Base-by-base conservation (phyloP, 1,140 invertebrate genomes). In the Galendromus occidentalis region DNA sequence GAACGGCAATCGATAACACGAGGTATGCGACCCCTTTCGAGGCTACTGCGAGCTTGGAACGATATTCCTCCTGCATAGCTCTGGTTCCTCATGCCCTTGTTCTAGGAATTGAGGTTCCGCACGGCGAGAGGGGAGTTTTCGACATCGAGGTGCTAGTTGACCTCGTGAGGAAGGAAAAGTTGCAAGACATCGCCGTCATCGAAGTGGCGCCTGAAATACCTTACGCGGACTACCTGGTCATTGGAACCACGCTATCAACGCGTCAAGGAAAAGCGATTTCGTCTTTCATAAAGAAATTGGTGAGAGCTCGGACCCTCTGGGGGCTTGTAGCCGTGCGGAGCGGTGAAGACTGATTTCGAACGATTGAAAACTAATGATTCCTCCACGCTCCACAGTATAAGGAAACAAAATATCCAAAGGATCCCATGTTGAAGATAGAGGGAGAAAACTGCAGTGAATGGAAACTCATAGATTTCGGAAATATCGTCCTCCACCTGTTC, bases 401-500 rank as follows among this genome's bases (percentile, higher is more conserved):
- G 68, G 66, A 64, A 73, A 82, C 78, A 64, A 68, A 79, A 64
- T 72, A 75, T 64, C 39, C 65, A 12, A 76, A 71, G 44, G 90
- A 93, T 75, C 68, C 74, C 25, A 77, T 86, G 69, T 84, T 88
- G 1, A 81, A 78, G 69, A 80, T 91, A 68, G 87, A 91, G 79
- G 88, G 88, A 25, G 78, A 83, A 73, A 76, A 80, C 64, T 83
- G 81, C 47, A 77, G 79, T 42, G 83, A 90, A 69, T 96, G 91
- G 91, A 80, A 89, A 70, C 88, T 89, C 41, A 72, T 95, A 72
- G 91, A 95, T 80, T 80, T 95, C 78, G 76, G 77, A 64, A 93
- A 94, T 73, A 93, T 95, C 69, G 85, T 84, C 1, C 72, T 95
- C n/a, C 91, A 96, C 72, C 81, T 95, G 68, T 91, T 94, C 75